Evolutionary conservation across 2,888 invertebrate species (phyloP).

Genomic region (Ormyrus thymus): DNA sequence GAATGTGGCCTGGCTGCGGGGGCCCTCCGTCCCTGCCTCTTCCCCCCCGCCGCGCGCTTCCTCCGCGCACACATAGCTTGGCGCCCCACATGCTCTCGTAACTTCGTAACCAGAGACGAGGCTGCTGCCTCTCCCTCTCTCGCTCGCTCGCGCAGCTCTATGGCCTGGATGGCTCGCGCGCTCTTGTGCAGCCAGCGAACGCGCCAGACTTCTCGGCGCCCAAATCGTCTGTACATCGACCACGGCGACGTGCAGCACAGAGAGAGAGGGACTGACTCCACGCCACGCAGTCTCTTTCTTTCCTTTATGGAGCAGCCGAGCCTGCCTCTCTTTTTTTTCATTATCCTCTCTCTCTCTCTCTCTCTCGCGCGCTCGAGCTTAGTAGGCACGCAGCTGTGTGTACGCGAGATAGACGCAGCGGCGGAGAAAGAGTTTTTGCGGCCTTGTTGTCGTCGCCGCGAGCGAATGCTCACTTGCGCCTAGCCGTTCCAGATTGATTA

Average conservation of each 20-base stretch:
- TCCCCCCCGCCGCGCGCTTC: conserved; percentile 49
- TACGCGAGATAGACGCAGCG: neutral
- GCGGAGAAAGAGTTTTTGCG: conserved; percentile 16
- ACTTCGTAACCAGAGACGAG: conserved; percentile 74
- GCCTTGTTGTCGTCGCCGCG: conserved; percentile 10
- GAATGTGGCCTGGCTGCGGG: conserved; percentile 69
- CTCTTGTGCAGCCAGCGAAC: conserved; percentile 46
- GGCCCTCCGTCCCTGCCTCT: conserved; percentile 58
- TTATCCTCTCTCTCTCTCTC: conserved; percentile 5
- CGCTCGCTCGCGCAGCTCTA: conserved; percentile 50
- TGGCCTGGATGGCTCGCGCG: conserved; percentile 37
- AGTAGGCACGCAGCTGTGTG: conserved; percentile 15
- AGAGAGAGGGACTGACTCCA: neutral
- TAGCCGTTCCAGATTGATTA: conserved; percentile 12
- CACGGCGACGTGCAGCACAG: conserved; percentile 46
- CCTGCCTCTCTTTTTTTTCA: too few relatives aligned
- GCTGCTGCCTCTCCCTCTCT: conserved; percentile 60
- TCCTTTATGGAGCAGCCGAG: too few relatives aligned
- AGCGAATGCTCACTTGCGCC: neutral
- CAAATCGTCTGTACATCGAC: conserved; percentile 70
- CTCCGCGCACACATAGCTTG: conserved; percentile 61
- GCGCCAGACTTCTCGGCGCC: conserved; percentile 75
- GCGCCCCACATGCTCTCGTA: conserved; percentile 75
- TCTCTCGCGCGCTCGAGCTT: conserved; percentile 9
- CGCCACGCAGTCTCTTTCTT: neutral